Base-by-base conservation (phyloP, 2,113 vertebrate species). In the Antechinus flavipes region DNA sequence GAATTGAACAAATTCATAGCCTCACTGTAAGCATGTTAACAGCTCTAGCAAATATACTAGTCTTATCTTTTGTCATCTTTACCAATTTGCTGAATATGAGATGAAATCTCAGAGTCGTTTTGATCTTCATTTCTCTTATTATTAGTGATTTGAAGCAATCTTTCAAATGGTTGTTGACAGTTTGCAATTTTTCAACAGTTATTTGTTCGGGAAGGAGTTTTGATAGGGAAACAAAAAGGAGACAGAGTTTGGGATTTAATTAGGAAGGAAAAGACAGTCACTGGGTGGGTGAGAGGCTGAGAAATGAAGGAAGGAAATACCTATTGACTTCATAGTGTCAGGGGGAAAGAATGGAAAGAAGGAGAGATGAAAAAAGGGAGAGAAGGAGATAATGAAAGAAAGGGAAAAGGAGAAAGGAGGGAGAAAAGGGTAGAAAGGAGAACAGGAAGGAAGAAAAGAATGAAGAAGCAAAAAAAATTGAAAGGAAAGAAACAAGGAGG, bases 401-500 rank as follows among this genome's bases (percentile, higher is more conserved):
- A 22, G 54, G 58, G 30, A 27, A 68, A 35, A 12, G 27, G 12
- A 68, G 58, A 2, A 35, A 35, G 27, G 58, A 19, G 16, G 61
- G 35, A 1, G 6, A 76, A 35, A 19, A 76, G 5, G 35, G 35
- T n/a, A 19, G 30, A 24, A 68, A 1, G 61, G 14, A 68, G 23
- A 6, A 12, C 6, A 68, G 3, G 54, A 61, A 27, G 30, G 23
- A 50, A 7, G 35, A 49, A 8, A 12, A 11, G 25, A 16, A 91
- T n/a, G 52, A 9, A 42, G 35, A 19, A 50, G 50, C 0, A 5
- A 9, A 9, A 8, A 50, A 50, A 7, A 50, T 50, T 50, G 50
- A 50, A 4, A 50, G 46, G 25, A 47, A 42, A 54, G 25, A n/a
- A 23, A 11, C 0, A 0, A 25, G n/a, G 0, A 22, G 0, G 0